Base-by-base conservation (phyloP, 2,797 vertebrate genomes). In the Aeoliscus strigatus region DNA sequence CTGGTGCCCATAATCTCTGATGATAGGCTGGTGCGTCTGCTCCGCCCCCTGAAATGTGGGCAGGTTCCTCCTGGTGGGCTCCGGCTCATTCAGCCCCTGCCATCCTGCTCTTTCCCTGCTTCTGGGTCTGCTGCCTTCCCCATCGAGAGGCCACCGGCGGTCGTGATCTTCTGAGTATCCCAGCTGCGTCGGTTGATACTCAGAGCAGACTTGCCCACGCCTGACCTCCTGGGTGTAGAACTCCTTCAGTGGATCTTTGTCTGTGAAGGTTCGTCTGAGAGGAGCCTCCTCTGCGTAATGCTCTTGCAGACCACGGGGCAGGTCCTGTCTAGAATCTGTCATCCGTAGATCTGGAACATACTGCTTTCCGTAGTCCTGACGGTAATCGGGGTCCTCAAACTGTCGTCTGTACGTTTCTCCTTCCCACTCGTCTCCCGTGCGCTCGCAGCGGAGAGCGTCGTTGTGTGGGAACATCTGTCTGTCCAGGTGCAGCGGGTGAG, bases 141-240 rank as follows among this genome's bases (percentile, higher is more conserved):
- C 41, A 17, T 83, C 64, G 38, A 42, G 12, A 40, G 67, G 62
- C 62, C 60, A 60, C 2, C 4, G 12, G 1, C 5, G 52, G 26
- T 63, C 25, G 21, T 52, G 4, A 1, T 15, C 39, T 14, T 56
- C 35, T 11, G 40, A 5, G 24, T 42, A 51, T 1, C 2, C 1
- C 0, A 1, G 33, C 39, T 54, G 39, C 1, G 30, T 40, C 4
- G 37, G 13, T 24, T 53, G 26, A 25, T 33, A 39, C 2, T 66
- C 52, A 0, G 60, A 45, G 27, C 4, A 3, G 39, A 14, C 25
- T 12, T 30, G 60, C 15, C 41, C 36, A 2, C 54, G 61, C 2
- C 48, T 30, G 9, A 66, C 52, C 23, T 82, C 75, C 14, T 73
- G 57, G 14, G 61, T 36, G 49, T 68, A 79, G 14, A 79, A 79